Evolutionary conservation across 2,888 invertebrate species (phyloP).

Genomic region (Agrenia bidenticulata): DNA sequence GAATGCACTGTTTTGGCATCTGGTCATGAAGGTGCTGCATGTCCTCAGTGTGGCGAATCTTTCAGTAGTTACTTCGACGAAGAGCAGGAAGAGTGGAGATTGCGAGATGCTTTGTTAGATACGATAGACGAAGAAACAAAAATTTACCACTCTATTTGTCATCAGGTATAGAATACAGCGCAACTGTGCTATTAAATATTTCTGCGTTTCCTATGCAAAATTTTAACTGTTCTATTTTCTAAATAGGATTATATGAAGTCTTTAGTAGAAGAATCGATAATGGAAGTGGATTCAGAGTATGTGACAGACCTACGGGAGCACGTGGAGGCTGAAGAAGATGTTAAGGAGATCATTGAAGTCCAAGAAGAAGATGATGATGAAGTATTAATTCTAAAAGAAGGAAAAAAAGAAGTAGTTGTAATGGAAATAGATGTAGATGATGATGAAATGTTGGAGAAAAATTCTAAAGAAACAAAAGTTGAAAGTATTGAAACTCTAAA

Average conservation of each 20-base stretch:
- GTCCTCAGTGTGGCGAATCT: conserved; percentile 87
- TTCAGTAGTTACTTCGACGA: conserved; percentile 96
- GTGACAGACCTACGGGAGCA: conserved; percentile 61
- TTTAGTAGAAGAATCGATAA: conserved; percentile 53
- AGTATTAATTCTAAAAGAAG: conserved; percentile 51
- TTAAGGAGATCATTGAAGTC: conserved; percentile 23
- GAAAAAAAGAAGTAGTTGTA: conserved; percentile 55
- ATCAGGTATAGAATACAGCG: conserved; percentile 54
- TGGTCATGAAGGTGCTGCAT: conserved; percentile 66
- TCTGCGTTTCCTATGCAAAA: too few relatives aligned
- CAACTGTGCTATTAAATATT: background rate
- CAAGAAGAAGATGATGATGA: conserved; percentile 49
- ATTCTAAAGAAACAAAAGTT: background rate
- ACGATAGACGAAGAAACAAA: conserved; percentile 66
- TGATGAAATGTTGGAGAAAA: conserved; percentile 57
- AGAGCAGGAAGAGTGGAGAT: conserved; percentile 96
- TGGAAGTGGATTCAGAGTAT: conserved; percentile 57
- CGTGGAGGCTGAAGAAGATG: conserved; percentile 55
- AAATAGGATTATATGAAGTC: conserved; percentile 46
- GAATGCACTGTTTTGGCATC: conserved; percentile 58
- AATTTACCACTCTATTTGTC: conserved; percentile 86
- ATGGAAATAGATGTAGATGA: conserved; percentile 68
- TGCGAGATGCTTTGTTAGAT: conserved; percentile 68
- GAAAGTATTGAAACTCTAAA: conserved; percentile 24
- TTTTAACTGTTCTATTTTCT: too few relatives aligned